Base-by-base conservation (phyloP, 1,140 invertebrate genomes). In the Drosophila equinoxialis region DNA sequence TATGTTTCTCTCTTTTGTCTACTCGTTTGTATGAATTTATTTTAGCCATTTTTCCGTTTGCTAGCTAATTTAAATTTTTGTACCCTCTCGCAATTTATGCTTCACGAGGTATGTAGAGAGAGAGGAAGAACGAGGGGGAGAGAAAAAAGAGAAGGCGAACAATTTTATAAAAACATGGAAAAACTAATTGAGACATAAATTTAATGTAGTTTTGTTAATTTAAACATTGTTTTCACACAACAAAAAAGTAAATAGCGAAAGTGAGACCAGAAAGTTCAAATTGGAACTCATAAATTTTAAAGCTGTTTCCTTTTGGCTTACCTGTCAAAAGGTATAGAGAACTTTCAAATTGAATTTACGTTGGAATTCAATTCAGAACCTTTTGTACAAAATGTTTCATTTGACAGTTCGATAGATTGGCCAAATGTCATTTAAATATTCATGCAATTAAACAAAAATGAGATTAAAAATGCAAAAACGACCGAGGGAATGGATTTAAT, bases 161-260 rank as follows among this genome's bases (percentile, higher is more conserved):
- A 59, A 51, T 20, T 37, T 59, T 59, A 58, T 35, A 58, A 65
- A 59, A 77, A 62, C 41, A 37, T 35, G 59, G 57, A 59, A 74
- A 68, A 69, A 82, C 74, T 79, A 87, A 86, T 85, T 75, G 79
- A 87, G 75, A 68, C 70, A 82, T 79, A 79, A 82, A 85, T 85
- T 87, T 65, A 7, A 54, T 58, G 33, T 65, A 57, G 41, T 42
- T 67, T 75, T 60, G 48, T 86, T 86, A 78, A 81, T 85, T 70
- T 77, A 78, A 78, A 81, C 81, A 86, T 72, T 68, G 65, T 65
- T 45, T 61, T 71, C 65, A 58, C 57, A 35, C 39, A 51, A 14
- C 51, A 68, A 45, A 58, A 26, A 20, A 7, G 17, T 8, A 20
- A 2, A 45, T 17, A 48, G 45, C 37, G 10, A 11, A 11, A n/a